Conservation (phyloP, 1,140 invertebrate species). For the Drosophila dunni region DNA sequence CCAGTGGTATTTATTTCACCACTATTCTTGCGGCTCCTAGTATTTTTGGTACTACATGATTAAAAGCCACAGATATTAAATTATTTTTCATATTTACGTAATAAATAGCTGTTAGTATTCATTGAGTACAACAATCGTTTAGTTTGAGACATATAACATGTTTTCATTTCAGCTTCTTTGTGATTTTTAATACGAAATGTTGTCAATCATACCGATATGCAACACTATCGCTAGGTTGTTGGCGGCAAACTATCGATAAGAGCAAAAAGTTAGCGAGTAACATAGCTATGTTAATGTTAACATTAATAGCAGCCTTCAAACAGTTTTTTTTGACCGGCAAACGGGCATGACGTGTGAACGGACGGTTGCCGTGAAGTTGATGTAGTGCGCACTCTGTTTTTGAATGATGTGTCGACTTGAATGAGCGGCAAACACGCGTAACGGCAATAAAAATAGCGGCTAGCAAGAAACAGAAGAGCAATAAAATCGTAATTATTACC, state of each 20-base stretch:
- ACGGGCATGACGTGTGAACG: constrained; percentile 41
- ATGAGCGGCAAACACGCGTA: constrained; percentile 68
- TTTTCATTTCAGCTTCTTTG: no score
- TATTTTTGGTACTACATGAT: no score
- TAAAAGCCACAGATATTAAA: no score
- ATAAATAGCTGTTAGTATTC: no score
- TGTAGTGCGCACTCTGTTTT: constrained; percentile 63
- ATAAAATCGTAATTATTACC: constrained; percentile 68
- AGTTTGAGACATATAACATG: no score
- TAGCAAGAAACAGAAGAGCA: constrained; percentile 49
- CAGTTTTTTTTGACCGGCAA: constrained; percentile 59
- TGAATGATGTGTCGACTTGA: constrained; percentile 54
- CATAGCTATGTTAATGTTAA: not conserved
- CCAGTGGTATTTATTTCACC: no score
- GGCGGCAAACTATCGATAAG: not conserved
- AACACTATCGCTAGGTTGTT: not conserved
- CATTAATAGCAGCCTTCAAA: constrained; percentile 16
- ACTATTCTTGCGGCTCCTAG: no score
- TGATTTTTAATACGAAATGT: no score
- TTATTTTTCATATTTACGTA: no score
- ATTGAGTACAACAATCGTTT: no score
- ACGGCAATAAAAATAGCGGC: constrained; percentile 60
- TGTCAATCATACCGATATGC: not conserved
- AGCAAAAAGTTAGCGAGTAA: not conserved
- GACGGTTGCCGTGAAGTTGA: constrained; percentile 22